These are phyloP conservation scores for Andrena trimmerana DNA, from an alignment of 2,888 invertebrate genomes.

Conservation along the genomic window DNA sequence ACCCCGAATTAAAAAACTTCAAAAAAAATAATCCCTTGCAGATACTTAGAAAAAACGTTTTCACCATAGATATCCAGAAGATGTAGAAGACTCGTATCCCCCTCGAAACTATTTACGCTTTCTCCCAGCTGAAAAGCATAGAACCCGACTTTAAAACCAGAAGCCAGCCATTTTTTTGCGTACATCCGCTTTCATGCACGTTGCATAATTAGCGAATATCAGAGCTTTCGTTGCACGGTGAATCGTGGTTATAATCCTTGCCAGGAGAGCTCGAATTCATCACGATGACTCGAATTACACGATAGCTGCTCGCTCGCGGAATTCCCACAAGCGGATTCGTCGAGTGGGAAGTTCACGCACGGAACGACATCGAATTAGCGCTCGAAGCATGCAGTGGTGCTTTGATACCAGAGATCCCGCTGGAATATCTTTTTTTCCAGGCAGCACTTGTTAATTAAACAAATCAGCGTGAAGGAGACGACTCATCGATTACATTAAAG, in stretches of 20 bases:
- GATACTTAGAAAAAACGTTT: neutral
- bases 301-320: neutral
- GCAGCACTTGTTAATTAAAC: no score
- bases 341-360: neutral
- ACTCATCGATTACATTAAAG: no score
- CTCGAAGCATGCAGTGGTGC: neutral
- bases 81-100: neutral
- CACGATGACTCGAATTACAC: neutral
- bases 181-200: neutral
- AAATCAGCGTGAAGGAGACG: no score
- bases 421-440: neutral
- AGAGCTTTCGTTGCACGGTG: constrained; percentile 3
- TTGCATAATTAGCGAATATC: constrained; percentile 37
- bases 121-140: neutral
- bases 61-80: no score
- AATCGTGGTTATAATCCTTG: constrained; percentile 8
- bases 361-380: neutral
- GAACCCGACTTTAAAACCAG: neutral
- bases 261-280: constrained; percentile 8
- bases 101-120: neutral
- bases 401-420: neutral
- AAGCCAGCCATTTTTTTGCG: neutral
- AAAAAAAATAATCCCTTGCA: no score
- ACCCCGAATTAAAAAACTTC: no score
- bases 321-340: constrained; percentile 7